These are phyloP conservation scores for Pollenia angustigena DNA, from an alignment of 2,888 invertebrate species.

Conservation along the genomic window DNA sequence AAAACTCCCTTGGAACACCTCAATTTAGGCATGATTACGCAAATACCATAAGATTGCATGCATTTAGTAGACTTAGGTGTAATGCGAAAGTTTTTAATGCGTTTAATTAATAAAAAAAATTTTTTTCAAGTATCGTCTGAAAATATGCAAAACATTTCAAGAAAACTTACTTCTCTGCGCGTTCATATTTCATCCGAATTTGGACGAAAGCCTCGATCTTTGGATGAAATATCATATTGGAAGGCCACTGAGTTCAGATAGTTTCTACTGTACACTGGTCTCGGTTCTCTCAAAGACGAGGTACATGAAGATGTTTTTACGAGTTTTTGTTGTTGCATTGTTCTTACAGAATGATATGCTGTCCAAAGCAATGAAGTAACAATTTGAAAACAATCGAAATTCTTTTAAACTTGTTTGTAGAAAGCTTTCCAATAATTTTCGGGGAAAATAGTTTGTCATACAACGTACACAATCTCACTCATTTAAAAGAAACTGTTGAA, in stretches of 20 bases:
- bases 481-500: conserved; percentile 6
- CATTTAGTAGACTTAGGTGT: conserved; percentile 52
- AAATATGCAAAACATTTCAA: conserved; percentile 41
- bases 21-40: conserved; percentile 20
- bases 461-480: conserved; percentile 14
- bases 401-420: neutral
- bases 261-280: conserved; percentile 9
- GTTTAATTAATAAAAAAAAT: conserved; percentile 41
- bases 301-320: conserved; percentile 40
- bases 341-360: conserved; percentile 45
- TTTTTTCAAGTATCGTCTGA: conserved; percentile 28
- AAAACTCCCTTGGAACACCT: conserved; percentile 37
- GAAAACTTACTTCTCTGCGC: conserved; percentile 21
- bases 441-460: conserved; percentile 33
- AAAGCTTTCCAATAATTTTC: conserved; percentile 15
- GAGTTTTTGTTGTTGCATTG: conserved; percentile 52
- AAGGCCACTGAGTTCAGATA: conserved; percentile 39
- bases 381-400: conserved; percentile 9
- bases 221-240: conserved; percentile 40
- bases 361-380: conserved; percentile 25
- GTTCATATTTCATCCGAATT: neutral
- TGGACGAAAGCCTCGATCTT: conserved; percentile 23
- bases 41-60: conserved; percentile 18
- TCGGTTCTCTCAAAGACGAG: conserved; percentile 23
- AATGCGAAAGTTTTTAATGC: conserved; percentile 38